Evolutionary conservation across 2,797 vertebrate species (phyloP).

Genomic region (Furcifer pardalis): DNA sequence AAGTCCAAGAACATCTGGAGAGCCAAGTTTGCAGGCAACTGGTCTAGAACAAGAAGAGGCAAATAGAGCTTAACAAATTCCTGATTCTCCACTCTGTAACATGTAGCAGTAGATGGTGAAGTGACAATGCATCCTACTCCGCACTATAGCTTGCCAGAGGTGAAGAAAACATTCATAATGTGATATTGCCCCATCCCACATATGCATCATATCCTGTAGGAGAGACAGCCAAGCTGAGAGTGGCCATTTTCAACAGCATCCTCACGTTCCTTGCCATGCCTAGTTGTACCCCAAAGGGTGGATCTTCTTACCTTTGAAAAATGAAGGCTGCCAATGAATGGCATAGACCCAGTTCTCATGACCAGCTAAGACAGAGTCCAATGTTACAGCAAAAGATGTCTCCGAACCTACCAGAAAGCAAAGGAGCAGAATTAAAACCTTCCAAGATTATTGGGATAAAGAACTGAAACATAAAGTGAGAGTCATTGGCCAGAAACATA

Average conservation of each 20-base stretch:
- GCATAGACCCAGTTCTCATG: slow-evolving; percentile 97
- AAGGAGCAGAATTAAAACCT: slow-evolving; percentile 41
- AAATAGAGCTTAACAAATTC: too few species aligned
- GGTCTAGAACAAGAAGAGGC: not conserved
- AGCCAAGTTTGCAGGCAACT: too few species aligned
- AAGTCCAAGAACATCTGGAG: too few species aligned
- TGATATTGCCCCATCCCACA: not conserved
- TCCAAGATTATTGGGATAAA: slow-evolving; percentile 41
- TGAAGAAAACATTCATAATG: not conserved
- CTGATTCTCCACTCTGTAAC: too few species aligned
- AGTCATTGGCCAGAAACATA: too few species aligned
- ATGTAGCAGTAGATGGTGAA: not conserved
- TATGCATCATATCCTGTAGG: not conserved
- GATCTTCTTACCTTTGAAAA: slow-evolving; percentile 81
- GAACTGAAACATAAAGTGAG: not conserved
- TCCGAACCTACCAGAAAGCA: slow-evolving; percentile 67
- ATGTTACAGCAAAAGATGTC: slow-evolving; percentile 81
- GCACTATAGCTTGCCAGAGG: not conserved
- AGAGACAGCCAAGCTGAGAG: not conserved
- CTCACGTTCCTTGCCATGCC: not conserved
- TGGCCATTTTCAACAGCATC: not conserved
- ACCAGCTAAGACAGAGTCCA: slow-evolving; percentile 94
- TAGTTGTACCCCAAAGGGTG: not conserved
- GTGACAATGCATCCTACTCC: not conserved
- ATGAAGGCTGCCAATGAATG: slow-evolving; percentile 91